Evolutionary conservation across 2,888 invertebrate species (phyloP), one percentile per base, ranked within the genome.

Genomic region (Arrhopalites spinosus): DNA sequence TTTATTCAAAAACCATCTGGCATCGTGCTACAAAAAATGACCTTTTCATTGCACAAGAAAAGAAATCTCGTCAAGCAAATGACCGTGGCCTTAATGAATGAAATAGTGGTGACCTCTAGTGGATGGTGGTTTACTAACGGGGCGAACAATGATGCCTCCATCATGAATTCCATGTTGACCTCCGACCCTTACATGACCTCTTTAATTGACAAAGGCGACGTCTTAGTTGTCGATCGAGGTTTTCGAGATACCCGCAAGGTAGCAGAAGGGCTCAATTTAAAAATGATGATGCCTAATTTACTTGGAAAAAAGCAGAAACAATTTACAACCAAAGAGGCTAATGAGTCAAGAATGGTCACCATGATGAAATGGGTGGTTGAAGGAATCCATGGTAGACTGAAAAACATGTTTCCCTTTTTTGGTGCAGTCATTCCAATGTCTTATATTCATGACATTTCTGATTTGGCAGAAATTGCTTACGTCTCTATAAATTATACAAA

Each of bases 321-420:
- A 27, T 63, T 63, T 63, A 30, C 27, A 5, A n/a, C 27, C 15
- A 1, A 29, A 17, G 27, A 63, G 25, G 63, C 29, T 8, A 63
- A 63, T 17, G 1, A n/a, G 25, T 25, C 29, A 13, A 63, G 63
- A 27, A 2, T 63, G 29, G 63, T 63, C 1, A 63, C 74, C 0
- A 15, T 78, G 63, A 13, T 23, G 7, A 43, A 74, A 25, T 76
- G 78, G 78, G 61, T 72, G 2, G 69, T 78, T 0, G 78, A 78
- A 36, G 53, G 74, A 2, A 71, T 72, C 0, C 76, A 78, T 43
- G 78, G 74, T 17, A 59, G 78, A 13, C 13, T 76, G 0, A 78
- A 78, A 29, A 71, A 71, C 15, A 45, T 63, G n/a, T 78, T 76
- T 27, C 13, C 30, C 13, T 74, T 74, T 47, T 78, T 78, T 27